Base-by-base conservation (phyloP, 2,888 invertebrate genomes). In the Holacanthella duospinosa region DNA sequence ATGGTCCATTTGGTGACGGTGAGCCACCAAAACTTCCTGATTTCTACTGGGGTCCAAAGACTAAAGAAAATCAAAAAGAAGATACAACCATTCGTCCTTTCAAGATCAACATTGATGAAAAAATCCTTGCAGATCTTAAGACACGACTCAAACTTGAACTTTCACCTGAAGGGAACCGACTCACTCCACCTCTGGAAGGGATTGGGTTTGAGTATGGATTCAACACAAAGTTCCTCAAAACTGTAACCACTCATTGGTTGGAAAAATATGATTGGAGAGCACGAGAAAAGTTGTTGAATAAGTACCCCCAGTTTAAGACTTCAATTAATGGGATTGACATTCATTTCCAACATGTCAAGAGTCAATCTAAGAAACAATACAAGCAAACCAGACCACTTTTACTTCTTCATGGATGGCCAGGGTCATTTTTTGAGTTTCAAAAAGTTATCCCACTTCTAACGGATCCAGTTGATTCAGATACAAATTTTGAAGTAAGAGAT, bases 171-270 rank as follows among this genome's bases (percentile, higher is more conserved):
- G 59, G 67, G 29, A 73, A 68, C 3, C 71, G 76, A 19, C 71
- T 77, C 53, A 66, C 72, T 21, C 75, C 76, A 3, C 75, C 77
- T 0, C 61, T 78, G 65, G 75, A 77, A 66, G 83, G 82, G 57
- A 77, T 80, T 0, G 84, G 82, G 4, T 93, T 90, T 77, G 82
- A 85, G 64, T 92, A 92, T 74, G 94, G 94, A 1, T 86, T 93
- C 75, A 88, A 89, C 74, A 78, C 85, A 0, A 80, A 84, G 44
- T 84, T 85, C 66, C 77, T 92, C 2, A 79, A 82, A 16, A 81
- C 82, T 68, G 79, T 93, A 6, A 76, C 88, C 0, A 81, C 86
- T 55, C 87, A 88, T 76, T 95, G 95, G 95, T 81, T 81, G 16
- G 83, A 84, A 43, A 81, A 82, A 36, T 93, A 88, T 76, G 82